Base-by-base conservation (phyloP, 2,113 vertebrate species). In the Desmodus rotundus region DNA sequence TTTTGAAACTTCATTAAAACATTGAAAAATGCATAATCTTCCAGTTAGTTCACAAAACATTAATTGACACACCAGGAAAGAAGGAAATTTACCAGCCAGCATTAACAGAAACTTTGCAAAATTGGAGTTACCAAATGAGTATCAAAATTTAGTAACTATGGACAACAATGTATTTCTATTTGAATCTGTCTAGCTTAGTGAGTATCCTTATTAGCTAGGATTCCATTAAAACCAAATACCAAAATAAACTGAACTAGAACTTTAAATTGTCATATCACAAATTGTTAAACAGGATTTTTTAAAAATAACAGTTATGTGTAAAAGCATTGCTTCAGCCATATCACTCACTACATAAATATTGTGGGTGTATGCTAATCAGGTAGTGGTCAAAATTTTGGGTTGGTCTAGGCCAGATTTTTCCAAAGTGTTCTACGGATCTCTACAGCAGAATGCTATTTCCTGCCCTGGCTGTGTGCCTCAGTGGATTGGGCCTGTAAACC, bases 1-100 rank as follows among this genome's bases (percentile, higher is more conserved):
- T 73, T 91, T 81, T 86, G 73, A 83, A 88, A 24, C 76, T 43
- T 68, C 63, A 15, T 87, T 95, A 80, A 86, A 95, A 50, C 63
- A 74, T 68, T 56, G 43, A 74, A 74, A 81, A 92, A 28, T 9
- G 33, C 20, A 76, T 83, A 92, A 50, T 67, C 41, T 82, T 50
- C 61, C 26, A 70, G 63, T 85, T 93, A 77, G 45, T 78, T 91
- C 43, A 86, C 73, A 80, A 76, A 83, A 76, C 11, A 65, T 33
- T 38, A 38, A 45, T 43, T 82, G 47, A 82, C 61, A 80, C 11
- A 52, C 33, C 13, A 91, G 31, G n/a, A 87, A 70, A 70, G 7
- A 94, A 65, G 72, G 41, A 84, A 76, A 77, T 68, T 73, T 54
- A 31, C 31, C 74, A 36, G 31, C 17, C 26, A 81, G 36, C 31